Evolutionary conservation across 2,113 vertebrate species (phyloP), one percentile per base, ranked within the genome.

Genomic region (Trachemys scripta): DNA sequence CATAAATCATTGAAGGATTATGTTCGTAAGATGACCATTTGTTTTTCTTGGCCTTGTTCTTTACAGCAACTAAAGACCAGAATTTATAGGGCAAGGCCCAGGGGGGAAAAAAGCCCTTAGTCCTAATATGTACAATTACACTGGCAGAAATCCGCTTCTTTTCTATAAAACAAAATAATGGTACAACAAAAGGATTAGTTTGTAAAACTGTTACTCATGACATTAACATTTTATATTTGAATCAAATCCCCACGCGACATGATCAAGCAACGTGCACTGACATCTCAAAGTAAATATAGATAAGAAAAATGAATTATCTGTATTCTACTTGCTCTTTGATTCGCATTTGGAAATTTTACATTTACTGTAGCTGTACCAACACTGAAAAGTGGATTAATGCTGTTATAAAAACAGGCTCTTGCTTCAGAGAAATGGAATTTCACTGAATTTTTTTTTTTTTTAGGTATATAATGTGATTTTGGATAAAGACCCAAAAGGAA

Each of bases 1-100:
- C 12, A 87, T 95, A 98, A 96, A 97, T 97, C 83, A 96, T 24
- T 51, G 49, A 91, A 89, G 8, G 57, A 95, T 95, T 98, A 92
- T 95, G 62, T 92, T 95, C 95, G 54, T 89, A 96, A 94, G 80
- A 84, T 3, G 3, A 75, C 24, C 29, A 31, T 49, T 90, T 96
- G 6, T 92, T 98, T 98, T 96, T 80, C 76, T 97, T 97, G 90
- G 84, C 38, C 69, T 85, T 69, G 3, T 83, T 93, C 22, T 31
- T 91, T 82, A 45, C 8, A 82, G 72, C 80, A 47, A 95, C 24
- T 80, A 89, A 84, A 90, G 45, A 35, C 88, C 81, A 95, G 50
- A 65, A 94, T 93, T 96, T 2, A 85, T 25, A 91, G 59, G 31
- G 51, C 50, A 87, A 95, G 57, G 82, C 49, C 24, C 53, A 57